Evolutionary conservation across 2,888 invertebrate genomes (phyloP).

Genomic region (Drosophila seclusa): DNA sequence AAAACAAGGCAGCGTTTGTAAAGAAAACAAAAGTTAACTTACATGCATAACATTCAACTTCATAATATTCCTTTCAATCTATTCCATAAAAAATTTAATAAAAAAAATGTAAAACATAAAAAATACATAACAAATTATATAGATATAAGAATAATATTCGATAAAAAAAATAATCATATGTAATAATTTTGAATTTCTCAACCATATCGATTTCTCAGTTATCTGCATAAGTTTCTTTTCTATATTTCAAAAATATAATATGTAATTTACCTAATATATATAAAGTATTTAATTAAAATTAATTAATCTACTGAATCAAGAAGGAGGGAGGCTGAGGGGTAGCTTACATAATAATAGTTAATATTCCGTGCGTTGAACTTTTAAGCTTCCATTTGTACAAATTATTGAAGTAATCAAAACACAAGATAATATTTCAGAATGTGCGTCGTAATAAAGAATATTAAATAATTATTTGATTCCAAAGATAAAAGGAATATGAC

Average conservation of each 20-base stretch:
- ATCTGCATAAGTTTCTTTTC: not conserved
- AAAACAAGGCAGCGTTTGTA: not conserved
- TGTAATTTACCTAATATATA: not conserved
- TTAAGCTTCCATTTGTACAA: not conserved
- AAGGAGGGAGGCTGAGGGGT: not conserved
- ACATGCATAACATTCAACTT: not conserved
- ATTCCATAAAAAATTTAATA: not conserved
- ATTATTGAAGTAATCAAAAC: not conserved
- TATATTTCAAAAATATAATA: not conserved
- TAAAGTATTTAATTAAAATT: not conserved
- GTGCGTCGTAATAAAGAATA: not conserved
- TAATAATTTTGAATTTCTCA: not conserved
- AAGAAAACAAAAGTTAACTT: not conserved
- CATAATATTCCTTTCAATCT: not conserved
- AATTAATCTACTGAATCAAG: not conserved
- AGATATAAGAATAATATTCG: not conserved
- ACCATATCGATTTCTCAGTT: not conserved
- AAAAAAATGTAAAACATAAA: not conserved
- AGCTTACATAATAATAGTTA: not conserved
- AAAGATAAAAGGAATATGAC: not conserved
- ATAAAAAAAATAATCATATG: not conserved
- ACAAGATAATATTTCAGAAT: not conserved
- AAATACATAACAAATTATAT: no score
- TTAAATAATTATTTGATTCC: not conserved
- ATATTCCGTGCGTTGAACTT: no score